A percentile compares a stretch with the other conserved stretches of the same genome.
phyloP scores from a whole-genome alignment of 2,797 vertebrate species.

The Neomorphus geoffroyi region DNA sequence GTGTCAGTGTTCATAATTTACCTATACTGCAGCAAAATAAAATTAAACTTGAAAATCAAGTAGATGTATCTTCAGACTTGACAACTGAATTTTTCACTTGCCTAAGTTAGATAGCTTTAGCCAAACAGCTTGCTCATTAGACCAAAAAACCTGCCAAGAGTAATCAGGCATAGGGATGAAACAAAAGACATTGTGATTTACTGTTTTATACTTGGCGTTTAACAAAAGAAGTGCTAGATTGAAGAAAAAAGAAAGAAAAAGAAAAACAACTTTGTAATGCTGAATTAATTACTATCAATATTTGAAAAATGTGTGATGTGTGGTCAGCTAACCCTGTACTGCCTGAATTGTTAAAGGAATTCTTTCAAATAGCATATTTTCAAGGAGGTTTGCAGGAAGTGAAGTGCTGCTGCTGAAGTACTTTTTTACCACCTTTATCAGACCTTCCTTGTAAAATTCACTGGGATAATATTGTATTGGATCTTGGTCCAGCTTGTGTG shows the following conservation, averaged over 20 bases:
- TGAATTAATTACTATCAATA: not conserved
- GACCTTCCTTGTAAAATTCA: not conserved
- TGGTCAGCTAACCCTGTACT: not conserved
- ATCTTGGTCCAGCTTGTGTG: not conserved
- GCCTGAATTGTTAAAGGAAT: not conserved
- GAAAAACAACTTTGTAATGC: not conserved
- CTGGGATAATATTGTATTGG: not conserved
- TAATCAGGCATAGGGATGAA: conserved; percentile 42
- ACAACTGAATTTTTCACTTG: conserved; percentile 37
- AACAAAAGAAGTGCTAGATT: conserved; percentile 15
- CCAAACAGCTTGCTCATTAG: conserved; percentile 58
- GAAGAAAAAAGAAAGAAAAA: not conserved
- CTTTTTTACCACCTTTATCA: not conserved
- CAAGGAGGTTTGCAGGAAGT: not conserved
- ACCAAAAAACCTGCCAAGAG: conserved; percentile 53
- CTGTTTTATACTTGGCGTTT: not conserved
- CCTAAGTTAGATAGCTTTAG: conserved; percentile 53
- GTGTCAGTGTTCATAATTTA: not conserved
- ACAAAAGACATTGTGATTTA: conserved; percentile 49
- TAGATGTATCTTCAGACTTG: conserved; percentile 21
- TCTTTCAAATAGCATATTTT: not conserved
- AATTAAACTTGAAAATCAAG: conserved; percentile 30
- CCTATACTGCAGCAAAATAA: not conserved
- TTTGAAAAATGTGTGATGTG: not conserved
- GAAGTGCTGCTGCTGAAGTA: not conserved